These are phyloP conservation scores for Nautilus pompilius DNA, from an alignment of 1,140 invertebrate species.

Conservation along the genomic window DNA sequence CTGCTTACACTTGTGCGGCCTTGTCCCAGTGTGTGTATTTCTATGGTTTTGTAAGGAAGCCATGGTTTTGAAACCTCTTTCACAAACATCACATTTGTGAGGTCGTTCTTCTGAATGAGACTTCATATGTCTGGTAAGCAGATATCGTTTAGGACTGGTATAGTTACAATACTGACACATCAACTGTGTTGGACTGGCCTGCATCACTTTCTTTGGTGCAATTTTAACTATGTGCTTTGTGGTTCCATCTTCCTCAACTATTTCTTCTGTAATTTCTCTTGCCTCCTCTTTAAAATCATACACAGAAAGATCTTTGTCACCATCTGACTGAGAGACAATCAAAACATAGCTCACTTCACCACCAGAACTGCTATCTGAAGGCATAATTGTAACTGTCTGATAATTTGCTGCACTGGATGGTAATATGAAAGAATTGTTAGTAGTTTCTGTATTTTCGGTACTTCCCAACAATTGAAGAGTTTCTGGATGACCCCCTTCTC, in stretches of 20 bases:
- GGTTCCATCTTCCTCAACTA: constrained; percentile 65
- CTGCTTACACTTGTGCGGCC: constrained; percentile 87
- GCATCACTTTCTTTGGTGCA: constrained; percentile 67
- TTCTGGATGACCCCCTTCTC: constrained; percentile 12
- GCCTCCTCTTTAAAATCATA: constrained; percentile 58
- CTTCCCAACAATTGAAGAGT: constrained; percentile 17
- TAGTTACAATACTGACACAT: constrained; percentile 91
- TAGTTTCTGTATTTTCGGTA: constrained; percentile 9
- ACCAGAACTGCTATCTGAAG: constrained; percentile 65
- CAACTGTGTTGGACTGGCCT: constrained; percentile 63
- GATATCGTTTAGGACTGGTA: constrained; percentile 81
- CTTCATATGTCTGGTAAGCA: constrained; percentile 91
- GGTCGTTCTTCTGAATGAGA: constrained; percentile 92
- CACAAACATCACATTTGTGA: constrained; percentile 91
- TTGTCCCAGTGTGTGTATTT: constrained; percentile 89
- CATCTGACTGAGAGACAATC: constrained; percentile 73
- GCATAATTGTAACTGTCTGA: constrained; percentile 83
- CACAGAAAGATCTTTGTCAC: constrained; percentile 56
- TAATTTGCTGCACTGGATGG: constrained; percentile 55
- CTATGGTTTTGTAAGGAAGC: constrained; percentile 93
- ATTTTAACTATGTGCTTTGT: constrained; percentile 59
- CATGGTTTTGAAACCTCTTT: constrained; percentile 90
- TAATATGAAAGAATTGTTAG: constrained; percentile 14
- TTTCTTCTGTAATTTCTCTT: constrained; percentile 58
- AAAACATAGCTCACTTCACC: constrained; percentile 86